A percentile compares a stretch with the other conserved stretches of the same genome.
phyloP scores from a whole-genome alignment of 2,113 vertebrate species.

The Serinus canaria region DNA sequence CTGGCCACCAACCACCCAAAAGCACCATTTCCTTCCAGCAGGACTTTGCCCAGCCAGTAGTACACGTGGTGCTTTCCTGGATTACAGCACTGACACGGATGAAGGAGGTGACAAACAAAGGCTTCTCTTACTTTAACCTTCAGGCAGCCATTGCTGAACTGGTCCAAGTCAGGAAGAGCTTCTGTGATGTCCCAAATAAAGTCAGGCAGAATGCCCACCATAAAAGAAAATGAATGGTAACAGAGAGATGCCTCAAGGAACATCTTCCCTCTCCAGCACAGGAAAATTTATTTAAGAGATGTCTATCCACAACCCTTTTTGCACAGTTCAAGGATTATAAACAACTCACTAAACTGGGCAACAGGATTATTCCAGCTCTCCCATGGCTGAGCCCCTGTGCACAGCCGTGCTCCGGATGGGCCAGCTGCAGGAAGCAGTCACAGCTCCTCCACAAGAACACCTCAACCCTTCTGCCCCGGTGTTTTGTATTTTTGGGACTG shows the following conservation, averaged over 20 bases:
- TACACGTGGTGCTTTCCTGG: not conserved
- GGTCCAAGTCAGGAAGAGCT: not conserved
- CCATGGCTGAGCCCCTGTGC: not conserved
- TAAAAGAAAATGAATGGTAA: not conserved
- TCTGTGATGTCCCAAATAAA: not conserved
- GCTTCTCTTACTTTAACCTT: not conserved
- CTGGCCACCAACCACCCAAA: not conserved
- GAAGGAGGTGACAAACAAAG: not conserved
- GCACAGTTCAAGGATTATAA: not conserved
- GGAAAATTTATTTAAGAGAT: not conserved
- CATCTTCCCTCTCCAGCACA: not conserved
- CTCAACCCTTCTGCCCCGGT: not conserved
- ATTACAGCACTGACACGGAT: not conserved
- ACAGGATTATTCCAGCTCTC: not conserved
- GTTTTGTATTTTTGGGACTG: not conserved
- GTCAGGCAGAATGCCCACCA: not conserved
- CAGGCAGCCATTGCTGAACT: not conserved
- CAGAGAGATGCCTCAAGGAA: not conserved
- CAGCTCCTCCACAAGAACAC: rapidly evolving
- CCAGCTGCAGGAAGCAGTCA: not conserved
- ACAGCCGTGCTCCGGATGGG: not conserved
- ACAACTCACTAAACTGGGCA: not conserved
- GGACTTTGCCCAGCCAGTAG: conserved; percentile 20
- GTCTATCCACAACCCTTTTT: not conserved
- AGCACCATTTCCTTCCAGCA: not conserved